Base-by-base conservation (phyloP, 1,140 invertebrate genomes). In the Lethocerus indicus region DNA sequence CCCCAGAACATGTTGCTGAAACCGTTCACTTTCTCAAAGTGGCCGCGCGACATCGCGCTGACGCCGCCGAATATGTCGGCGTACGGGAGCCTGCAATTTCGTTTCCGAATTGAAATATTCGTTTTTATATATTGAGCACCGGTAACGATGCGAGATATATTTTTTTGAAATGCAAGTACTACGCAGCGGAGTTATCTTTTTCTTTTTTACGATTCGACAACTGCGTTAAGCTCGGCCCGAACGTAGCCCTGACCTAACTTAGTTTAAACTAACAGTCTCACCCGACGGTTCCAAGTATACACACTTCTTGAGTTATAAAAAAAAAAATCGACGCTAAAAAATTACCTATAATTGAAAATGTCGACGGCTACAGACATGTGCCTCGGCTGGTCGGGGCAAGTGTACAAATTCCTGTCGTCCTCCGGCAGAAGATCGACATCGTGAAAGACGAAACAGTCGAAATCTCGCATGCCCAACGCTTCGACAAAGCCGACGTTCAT, bases 401-500 rank as follows among this genome's bases (percentile, higher is more conserved):
- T 81, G 67, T 97, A 96, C 21, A 94, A 65, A 67, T 95, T 95
- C 51, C 81, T 67, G 59, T 92, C 87, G 68, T 96, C 85, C 60
- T 94, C 82, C 5, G 92, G 90, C 58, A 96, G 66, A 41, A 95
- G 72, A 66, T 96, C 91, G 21, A 97, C 87, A 65, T 96, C 93
- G 67, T 96, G 91, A 67, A 95, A 95, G 53, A 95, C 79, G 65
- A 92, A 93, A 67, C 91, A 96, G 59, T 88, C 79, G 67, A 81
- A 90, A 35, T 76, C 68, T 35, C 76, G 73, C 32, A 78, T 66
- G 61, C 86, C 85, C 54, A 79, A 64, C 1, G 87, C 83, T 66
- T 95, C 91, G 32, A 76, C 72, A 65, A 82, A 95, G 6, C 91
- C 93, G n/a, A 95, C 80, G 66, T 97, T 97, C 79, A 96, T 87